Evolutionary conservation across 2,113 vertebrate genomes (phyloP).

Genomic region (Axis porcinus): DNA sequence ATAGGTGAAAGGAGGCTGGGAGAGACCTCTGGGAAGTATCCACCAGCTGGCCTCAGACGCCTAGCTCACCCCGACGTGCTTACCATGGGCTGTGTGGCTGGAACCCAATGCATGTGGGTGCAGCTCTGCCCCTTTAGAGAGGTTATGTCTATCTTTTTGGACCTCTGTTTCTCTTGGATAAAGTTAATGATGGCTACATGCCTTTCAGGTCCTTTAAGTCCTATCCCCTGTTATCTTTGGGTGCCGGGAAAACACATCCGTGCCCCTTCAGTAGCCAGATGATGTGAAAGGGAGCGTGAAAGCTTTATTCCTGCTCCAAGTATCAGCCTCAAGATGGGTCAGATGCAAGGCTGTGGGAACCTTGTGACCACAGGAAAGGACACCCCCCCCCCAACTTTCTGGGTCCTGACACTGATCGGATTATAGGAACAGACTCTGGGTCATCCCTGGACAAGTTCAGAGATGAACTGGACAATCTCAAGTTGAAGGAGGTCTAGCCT

Average conservation of each 20-base stretch:
- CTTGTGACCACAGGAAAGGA: background rate
- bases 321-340: background rate
- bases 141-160: background rate
- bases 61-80: background rate
- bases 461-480: background rate
- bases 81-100: background rate
- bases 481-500: background rate
- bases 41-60: background rate
- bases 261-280: background rate
- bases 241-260: fast-evolving
- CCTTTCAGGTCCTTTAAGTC: background rate
- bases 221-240: background rate
- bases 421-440: background rate
- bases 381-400: background rate
- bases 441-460: background rate
- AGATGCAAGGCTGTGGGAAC: background rate
- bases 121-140: background rate
- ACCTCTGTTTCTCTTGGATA: background rate
- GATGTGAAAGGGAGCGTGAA: background rate
- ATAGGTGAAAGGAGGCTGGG: background rate
- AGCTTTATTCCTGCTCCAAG: background rate
- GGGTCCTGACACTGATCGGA: background rate
- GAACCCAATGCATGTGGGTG: background rate
- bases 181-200: background rate
- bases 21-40: background rate